Percentiles rank a stretch among this genome's conserved stretches.
These are phyloP conservation scores for Phrynocephalus versicolor DNA, from an alignment of 2,113 vertebrate species.

Conservation along the genomic window DNA sequence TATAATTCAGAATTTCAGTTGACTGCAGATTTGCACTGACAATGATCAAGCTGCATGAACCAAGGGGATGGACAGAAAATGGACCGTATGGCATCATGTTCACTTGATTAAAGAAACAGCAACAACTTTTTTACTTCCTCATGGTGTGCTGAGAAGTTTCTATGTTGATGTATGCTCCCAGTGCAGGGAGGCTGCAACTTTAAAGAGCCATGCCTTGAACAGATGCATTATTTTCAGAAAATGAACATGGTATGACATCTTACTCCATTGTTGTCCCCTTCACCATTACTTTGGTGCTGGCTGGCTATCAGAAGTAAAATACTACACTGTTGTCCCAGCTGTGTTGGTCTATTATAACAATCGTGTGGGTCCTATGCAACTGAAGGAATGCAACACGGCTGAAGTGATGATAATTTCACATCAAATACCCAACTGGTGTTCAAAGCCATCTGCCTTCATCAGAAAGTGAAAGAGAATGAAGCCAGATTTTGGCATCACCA, in stretches of 20 bases:
- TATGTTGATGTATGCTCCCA: neutral
- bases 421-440: no score
- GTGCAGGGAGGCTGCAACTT: neutral
- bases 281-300: neutral
- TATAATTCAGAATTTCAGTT: constrained; percentile 42
- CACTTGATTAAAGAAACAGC: neutral
- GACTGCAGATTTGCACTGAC: constrained; percentile 25
- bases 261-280: neutral
- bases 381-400: neutral
- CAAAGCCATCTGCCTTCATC: no score
- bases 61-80: neutral
- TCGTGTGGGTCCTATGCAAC: neutral
- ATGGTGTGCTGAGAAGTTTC: neutral
- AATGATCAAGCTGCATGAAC: neutral
- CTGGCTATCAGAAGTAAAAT: neutral
- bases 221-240: neutral
- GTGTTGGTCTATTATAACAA: neutral
- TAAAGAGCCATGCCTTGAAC: neutral
- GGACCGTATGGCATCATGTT: no score
- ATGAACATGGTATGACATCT: neutral
- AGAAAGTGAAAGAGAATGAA: no score
- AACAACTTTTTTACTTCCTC: neutral
- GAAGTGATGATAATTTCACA: neutral
- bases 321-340: neutral
- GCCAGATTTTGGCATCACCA: no score